Evolutionary conservation across 2,888 invertebrate species (phyloP).

Genomic region (Drosophila diplacantha): DNA sequence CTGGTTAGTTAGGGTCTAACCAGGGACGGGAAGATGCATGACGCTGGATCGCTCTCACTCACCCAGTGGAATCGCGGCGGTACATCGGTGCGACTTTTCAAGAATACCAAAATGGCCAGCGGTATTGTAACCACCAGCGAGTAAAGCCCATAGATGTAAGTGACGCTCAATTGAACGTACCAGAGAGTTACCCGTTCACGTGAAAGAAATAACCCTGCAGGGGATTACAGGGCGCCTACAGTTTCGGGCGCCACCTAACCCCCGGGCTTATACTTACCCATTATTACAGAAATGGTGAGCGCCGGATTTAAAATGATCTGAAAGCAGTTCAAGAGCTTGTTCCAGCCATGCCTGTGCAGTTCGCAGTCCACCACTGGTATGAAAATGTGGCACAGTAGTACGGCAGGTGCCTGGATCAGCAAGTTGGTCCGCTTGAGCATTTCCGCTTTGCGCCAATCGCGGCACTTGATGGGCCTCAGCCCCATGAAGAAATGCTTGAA

Average conservation of each 20-base stretch:
- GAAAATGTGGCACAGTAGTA: constrained; percentile 29
- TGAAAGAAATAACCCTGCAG: not conserved
- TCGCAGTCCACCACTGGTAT: constrained; percentile 63
- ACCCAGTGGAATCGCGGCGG: too few species aligned
- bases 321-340: constrained; percentile 60
- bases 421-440: constrained; percentile 16
- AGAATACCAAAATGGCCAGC: too few species aligned
- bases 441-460: constrained; percentile 40
- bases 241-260: too few species aligned
- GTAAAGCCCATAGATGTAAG: too few species aligned
- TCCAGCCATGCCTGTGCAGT: constrained; percentile 61
- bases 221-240: not conserved
- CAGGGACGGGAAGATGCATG: too few species aligned
- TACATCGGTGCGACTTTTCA: too few species aligned
- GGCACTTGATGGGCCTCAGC: constrained; percentile 43
- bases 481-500: constrained; percentile 41
- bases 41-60: too few species aligned
- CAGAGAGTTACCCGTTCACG: not conserved
- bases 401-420: constrained; percentile 45
- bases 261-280: constrained; percentile 10
- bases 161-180: too few species aligned
- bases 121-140: too few species aligned
- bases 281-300: constrained; percentile 18
- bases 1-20: too few species aligned
- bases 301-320: constrained; percentile 52